These are phyloP conservation scores for Cochlearius cochlearius DNA, from an alignment of 2,113 vertebrate species.

Conservation along the genomic window DNA sequence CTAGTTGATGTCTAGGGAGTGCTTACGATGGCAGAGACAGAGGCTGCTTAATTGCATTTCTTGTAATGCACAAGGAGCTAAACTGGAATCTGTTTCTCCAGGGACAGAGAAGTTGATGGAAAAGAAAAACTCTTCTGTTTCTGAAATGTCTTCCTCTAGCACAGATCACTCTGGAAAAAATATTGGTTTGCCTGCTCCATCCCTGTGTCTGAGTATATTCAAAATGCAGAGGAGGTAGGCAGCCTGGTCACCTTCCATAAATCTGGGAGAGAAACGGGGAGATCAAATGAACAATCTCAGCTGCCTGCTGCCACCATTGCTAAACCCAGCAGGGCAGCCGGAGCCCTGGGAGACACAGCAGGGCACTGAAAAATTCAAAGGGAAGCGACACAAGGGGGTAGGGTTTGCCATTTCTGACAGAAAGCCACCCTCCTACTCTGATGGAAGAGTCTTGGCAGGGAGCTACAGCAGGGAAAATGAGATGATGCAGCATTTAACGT, in stretches of 20 bases:
- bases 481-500: constrained; percentile 53
- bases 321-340: not conserved
- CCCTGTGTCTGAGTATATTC: not conserved
- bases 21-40: not conserved
- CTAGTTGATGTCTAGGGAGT: not conserved
- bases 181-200: not conserved
- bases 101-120: not conserved
- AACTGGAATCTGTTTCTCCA: constrained; percentile 19
- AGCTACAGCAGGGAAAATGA: constrained; percentile 43
- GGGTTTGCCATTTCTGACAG: not conserved
- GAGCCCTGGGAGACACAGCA: constrained; percentile 31
- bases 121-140: not conserved
- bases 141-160: not conserved
- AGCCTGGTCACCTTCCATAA: constrained; percentile 17
- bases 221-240: not conserved
- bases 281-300: constrained; percentile 44
- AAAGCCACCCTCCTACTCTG: constrained; percentile 9
- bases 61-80: constrained; percentile 14
- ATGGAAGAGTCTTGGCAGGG: constrained; percentile 49
- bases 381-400: not conserved
- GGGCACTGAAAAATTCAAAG: not conserved
- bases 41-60: not conserved
- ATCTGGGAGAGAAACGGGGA: not conserved
- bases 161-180: not conserved
- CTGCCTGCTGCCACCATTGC: constrained; percentile 36